These are phyloP conservation scores for Stegodyphus dumicola DNA, from an alignment of 1,140 invertebrate genomes.

Conservation along the genomic window DNA sequence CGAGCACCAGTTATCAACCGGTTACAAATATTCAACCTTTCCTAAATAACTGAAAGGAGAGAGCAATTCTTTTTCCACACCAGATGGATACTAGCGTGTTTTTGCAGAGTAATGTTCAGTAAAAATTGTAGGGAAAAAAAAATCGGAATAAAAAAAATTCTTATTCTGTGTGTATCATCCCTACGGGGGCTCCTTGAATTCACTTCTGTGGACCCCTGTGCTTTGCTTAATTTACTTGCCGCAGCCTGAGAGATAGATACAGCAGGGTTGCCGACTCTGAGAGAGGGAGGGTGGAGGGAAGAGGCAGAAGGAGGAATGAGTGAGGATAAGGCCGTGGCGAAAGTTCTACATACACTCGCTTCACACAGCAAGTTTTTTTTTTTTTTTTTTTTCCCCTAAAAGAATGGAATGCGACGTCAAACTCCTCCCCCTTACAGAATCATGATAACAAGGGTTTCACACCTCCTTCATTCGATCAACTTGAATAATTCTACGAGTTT, in stretches of 20 bases:
- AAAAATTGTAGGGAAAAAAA: slow-evolving; percentile 18
- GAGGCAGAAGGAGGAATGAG: neutral
- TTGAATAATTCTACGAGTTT: no score
- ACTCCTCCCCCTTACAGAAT: no score
- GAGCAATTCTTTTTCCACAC: slow-evolving; percentile 11
- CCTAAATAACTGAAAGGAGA: no score
- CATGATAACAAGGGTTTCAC: no score
- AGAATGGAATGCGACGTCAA: no score
- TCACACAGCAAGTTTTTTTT: neutral
- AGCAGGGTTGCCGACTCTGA: slow-evolving; percentile 53
- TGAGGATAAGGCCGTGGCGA: neutral
- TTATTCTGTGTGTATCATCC: slow-evolving; percentile 46
- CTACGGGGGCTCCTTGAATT: slow-evolving; percentile 58
- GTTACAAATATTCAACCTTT: no score
- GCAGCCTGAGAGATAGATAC: slow-evolving; percentile 47
- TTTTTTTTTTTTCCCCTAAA: neutral
- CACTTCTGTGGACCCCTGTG: slow-evolving; percentile 59
- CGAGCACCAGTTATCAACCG: no score
- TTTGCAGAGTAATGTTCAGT: slow-evolving; percentile 42
- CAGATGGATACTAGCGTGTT: slow-evolving; percentile 48
- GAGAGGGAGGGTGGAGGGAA: slow-evolving; percentile 8
- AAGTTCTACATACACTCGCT: neutral
- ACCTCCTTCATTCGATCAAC: no score
- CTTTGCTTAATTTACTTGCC: slow-evolving; percentile 60
- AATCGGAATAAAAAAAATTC: slow-evolving; percentile 23